Evolutionary conservation across 2,113 vertebrate genomes (phyloP).

Genomic region (Sphyrna mokarran): DNA sequence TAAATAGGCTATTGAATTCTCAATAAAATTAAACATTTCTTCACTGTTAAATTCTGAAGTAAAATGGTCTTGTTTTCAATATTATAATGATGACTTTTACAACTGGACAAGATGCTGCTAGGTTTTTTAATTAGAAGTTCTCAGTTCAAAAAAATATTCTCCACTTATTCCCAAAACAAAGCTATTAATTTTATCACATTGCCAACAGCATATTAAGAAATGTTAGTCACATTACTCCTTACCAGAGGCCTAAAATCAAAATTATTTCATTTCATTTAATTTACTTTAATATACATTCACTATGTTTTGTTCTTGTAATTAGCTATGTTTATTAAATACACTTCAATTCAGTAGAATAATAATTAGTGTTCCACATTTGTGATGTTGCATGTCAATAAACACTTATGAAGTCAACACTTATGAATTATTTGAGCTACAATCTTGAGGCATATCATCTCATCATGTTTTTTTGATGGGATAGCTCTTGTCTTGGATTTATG

Average conservation of each 20-base stretch:
- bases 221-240: background rate
- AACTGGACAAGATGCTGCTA: background rate
- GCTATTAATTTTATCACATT: background rate
- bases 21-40: background rate
- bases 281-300: background rate
- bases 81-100: background rate
- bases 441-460: background rate
- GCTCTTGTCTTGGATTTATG: background rate
- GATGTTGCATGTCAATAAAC: background rate
- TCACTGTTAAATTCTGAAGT: background rate
- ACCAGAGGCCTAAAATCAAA: background rate
- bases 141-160: background rate
- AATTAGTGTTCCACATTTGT: background rate
- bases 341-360: background rate
- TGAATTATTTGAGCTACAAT: background rate
- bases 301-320: background rate
- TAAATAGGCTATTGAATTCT: background rate
- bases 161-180: background rate
- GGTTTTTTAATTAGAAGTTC: background rate
- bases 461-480: background rate
- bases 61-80: background rate
- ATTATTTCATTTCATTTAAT: constrained; percentile 2
- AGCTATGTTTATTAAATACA: background rate
- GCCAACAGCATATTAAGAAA: background rate
- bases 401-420: background rate